Evolutionary conservation across 2,797 vertebrate species (phyloP).

Genomic region (Hyperoplus immaculatus): DNA sequence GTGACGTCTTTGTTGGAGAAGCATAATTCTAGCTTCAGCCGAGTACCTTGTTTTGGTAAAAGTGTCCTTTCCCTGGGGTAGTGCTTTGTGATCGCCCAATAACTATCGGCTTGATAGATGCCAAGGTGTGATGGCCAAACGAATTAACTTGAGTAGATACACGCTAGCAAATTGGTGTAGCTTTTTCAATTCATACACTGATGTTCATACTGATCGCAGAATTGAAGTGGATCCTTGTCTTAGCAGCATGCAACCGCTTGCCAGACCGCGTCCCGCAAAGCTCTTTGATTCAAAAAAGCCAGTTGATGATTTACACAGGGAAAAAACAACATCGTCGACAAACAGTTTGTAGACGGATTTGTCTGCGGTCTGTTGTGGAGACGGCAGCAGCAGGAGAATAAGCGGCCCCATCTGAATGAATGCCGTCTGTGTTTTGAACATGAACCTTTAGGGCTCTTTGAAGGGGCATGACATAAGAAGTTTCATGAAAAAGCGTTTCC

Average conservation of each 20-base stretch:
- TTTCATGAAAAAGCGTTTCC: conserved; percentile 33
- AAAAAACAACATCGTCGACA: conserved; percentile 38
- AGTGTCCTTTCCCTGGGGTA: too few relatives aligned
- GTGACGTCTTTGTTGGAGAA: conserved; percentile 11
- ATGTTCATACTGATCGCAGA: not conserved
- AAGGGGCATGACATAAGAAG: conserved; percentile 12
- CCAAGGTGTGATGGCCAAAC: too few relatives aligned
- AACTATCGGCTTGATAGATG: too few relatives aligned
- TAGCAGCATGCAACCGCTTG: conserved; percentile 11
- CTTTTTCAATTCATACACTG: too few relatives aligned
- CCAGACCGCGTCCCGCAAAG: conserved; percentile 29
- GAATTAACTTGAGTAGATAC: too few relatives aligned
- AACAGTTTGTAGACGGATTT: conserved; percentile 35
- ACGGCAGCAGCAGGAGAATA: conserved; percentile 29
- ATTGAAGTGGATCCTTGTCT: conserved; percentile 2
- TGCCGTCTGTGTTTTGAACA: conserved; percentile 29
- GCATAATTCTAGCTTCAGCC: too few relatives aligned
- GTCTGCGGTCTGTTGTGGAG: conserved; percentile 31
- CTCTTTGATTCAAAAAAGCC: conserved; percentile 56
- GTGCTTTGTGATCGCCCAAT: too few relatives aligned
- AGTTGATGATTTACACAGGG: conserved; percentile 57
- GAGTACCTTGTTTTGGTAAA: too few relatives aligned
- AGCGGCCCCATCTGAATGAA: not conserved
- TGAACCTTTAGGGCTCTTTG: conserved; percentile 27
- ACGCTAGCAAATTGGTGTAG: too few relatives aligned